phyloP scores from a whole-genome alignment of 2,113 vertebrate genomes.

The Saguinus midas region DNA sequence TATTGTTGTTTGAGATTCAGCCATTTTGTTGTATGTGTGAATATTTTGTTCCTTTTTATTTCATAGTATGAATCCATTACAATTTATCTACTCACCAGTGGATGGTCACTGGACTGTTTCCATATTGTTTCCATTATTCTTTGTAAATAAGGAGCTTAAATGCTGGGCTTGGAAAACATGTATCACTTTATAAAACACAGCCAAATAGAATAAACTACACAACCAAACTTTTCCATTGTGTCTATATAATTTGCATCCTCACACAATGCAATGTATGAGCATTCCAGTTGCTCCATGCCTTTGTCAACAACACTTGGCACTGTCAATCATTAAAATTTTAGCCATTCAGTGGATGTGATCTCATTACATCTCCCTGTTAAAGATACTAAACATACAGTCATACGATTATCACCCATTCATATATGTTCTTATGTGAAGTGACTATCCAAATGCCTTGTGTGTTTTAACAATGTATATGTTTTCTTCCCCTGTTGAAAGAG shows the following conservation, averaged over 20 bases:
- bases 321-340: background rate
- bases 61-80: background rate
- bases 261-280: background rate
- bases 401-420: background rate
- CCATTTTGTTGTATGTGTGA: background rate
- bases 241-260: background rate
- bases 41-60: background rate
- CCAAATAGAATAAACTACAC: background rate
- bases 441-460: background rate
- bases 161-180: background rate
- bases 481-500: background rate
- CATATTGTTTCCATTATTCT: background rate
- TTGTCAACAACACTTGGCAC: background rate
- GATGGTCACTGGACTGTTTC: background rate
- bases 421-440: background rate
- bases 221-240: background rate
- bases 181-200: background rate
- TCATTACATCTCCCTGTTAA: background rate
- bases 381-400: background rate
- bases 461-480: background rate
- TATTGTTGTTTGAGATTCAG: background rate
- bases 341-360: background rate
- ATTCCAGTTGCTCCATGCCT: background rate
- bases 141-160: conserved; percentile 5
- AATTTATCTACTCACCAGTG: background rate